Base-by-base conservation (phyloP, 2,888 invertebrate genomes). In the Dicroscelio sp. region DNA sequence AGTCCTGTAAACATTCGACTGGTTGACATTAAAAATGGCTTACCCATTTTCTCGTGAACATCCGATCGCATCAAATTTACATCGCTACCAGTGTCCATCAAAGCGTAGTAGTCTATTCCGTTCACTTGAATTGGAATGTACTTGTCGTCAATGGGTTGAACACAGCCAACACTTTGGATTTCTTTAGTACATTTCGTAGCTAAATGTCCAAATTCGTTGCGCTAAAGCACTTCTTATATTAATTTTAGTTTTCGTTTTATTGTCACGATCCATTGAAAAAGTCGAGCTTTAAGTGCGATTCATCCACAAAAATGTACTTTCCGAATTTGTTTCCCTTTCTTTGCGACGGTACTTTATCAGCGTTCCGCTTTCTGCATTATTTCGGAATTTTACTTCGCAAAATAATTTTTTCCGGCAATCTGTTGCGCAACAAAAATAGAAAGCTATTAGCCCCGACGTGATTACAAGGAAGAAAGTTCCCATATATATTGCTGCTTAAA, bases 401-500 rank as follows among this genome's bases (percentile, higher is more conserved):
- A 69, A 55, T 33, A 25, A 65, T 33, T 79, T 60, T 69, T 82
- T 65, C 17, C 48, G 25, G 43, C 80, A 85, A 85, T 89, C 78
- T 86, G 73, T 83, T 71, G 78, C 58, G n/a, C 73, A 84, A 90
- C 84, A 84, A 90, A 90, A 90, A 84, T 87, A 90, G 87, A 87
- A 90, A 88, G 92, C 94, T 93, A 94, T 94, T 94, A 94, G 91
- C 94, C 91, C 89, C 71, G 92, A 92, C 92, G 94, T 94, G 95
- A 94, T 94, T 93, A 94, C 95, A 95, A 95, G 90, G 88, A 93
- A 92, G 94, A 90, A 91, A 93, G 92, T 94, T 94, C 95, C 95
- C 96, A 96, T 96, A 96, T 95, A 96, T 96, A 96, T 96, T 96
- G 96, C 95, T 95, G 95, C 95, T 96, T 96, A 96, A 95, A 96